A percentile compares a stretch with the other conserved stretches of the same genome.
phyloP scores from a whole-genome alignment of 2,113 vertebrate genomes.

The Pterocles gutturalis region DNA sequence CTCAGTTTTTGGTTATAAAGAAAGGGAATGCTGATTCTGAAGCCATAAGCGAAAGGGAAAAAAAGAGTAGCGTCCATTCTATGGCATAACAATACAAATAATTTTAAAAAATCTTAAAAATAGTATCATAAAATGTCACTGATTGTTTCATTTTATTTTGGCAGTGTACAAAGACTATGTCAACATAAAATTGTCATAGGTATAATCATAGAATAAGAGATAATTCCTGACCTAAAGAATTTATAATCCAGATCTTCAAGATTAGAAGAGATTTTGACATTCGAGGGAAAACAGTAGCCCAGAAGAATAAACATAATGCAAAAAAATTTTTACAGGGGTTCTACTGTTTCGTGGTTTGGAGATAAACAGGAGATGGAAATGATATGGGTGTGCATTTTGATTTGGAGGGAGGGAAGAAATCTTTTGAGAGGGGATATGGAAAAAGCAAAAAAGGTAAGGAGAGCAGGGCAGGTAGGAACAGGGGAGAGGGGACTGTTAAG shows the following conservation, averaged over 20 bases:
- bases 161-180: neutral
- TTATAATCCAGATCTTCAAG: neutral
- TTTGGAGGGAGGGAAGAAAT: neutral
- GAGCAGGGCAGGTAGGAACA: neutral
- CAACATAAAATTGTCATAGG: neutral
- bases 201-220: neutral
- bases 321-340: neutral
- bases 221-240: neutral
- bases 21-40: neutral
- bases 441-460: neutral
- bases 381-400: fast-evolving
- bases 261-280: neutral
- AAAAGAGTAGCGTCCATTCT: neutral
- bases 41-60: neutral
- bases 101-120: neutral
- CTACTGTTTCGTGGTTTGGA: neutral
- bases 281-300: neutral
- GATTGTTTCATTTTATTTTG: neutral
- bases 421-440: fast-evolving
- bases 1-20: neutral
- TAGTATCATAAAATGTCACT: neutral
- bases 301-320: neutral
- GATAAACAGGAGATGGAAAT: neutral
- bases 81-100: neutral
- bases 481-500: neutral